Conservation (phyloP, 2,113 vertebrate genomes). For the cat (Felis catus) region DNA sequence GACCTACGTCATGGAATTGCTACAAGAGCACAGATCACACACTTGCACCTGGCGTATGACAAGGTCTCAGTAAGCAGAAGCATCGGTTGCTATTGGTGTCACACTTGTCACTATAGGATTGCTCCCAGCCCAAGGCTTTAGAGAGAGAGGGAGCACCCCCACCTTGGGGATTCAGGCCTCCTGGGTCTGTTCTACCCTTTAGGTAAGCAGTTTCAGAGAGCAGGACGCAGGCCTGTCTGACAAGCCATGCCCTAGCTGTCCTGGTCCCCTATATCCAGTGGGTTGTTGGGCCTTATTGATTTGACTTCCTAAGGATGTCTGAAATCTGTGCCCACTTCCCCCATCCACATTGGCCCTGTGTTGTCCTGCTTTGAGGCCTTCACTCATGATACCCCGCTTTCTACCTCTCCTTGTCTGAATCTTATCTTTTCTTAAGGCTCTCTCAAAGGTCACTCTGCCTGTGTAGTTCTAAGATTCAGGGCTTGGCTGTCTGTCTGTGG, state of each 20-base stretch:
- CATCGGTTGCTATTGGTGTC: background rate
- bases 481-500: background rate
- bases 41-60: background rate
- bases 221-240: background rate
- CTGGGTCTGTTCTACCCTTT: background rate
- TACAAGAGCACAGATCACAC: background rate
- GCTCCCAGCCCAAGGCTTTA: background rate
- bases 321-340: background rate
- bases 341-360: background rate
- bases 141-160: background rate
- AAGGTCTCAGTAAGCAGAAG: background rate
- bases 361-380: background rate
- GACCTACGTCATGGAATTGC: background rate
- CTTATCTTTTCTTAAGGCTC: background rate
- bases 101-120: background rate
- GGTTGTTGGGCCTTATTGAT: background rate
- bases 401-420: background rate
- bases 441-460: background rate
- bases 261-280: accelerated
- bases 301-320: background rate
- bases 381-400: background rate
- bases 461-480: background rate
- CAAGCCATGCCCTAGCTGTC: background rate
- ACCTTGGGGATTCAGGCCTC: background rate
- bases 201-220: background rate